phyloP scores from a whole-genome alignment of 2,888 invertebrate species.

The Cephus nigrinus region DNA sequence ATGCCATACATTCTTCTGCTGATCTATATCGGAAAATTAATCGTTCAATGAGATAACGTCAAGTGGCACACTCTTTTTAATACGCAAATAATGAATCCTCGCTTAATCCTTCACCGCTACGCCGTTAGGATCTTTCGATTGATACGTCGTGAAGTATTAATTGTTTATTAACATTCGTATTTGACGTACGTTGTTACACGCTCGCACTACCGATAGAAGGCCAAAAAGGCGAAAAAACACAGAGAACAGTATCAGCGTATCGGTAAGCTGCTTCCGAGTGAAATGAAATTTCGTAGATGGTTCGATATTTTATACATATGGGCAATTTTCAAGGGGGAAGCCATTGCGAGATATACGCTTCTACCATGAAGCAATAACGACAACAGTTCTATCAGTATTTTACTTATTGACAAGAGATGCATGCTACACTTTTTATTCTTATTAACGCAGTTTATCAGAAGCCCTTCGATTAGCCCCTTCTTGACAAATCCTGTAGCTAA shows the following conservation, averaged over 20 bases:
- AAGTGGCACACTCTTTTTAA: neutral
- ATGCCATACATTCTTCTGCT: neutral
- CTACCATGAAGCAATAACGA: neutral
- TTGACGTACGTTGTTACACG: conserved; percentile 68
- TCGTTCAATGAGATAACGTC: neutral
- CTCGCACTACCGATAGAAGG: conserved; percentile 67
- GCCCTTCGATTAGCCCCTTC: neutral
- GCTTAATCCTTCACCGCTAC: neutral
- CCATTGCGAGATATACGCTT: neutral
- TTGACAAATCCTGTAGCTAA: neutral
- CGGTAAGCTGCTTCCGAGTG: conserved; percentile 73
- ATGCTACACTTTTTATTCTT: neutral
- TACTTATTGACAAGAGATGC: neutral
- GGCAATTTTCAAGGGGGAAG: neutral
- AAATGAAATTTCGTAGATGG: conserved; percentile 18
- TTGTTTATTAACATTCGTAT: neutral
- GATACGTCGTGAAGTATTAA: neutral
- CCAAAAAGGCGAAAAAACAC: conserved; percentile 79
- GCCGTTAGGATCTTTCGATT: neutral
- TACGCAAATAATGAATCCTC: neutral
- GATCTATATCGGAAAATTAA: neutral
- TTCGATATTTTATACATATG: neutral
- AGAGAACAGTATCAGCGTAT: conserved; percentile 82
- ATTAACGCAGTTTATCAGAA: neutral
- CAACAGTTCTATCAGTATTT: neutral